Evolutionary conservation across 2,888 invertebrate genomes (phyloP).

Genomic region (Cylloceria caligata): DNA sequence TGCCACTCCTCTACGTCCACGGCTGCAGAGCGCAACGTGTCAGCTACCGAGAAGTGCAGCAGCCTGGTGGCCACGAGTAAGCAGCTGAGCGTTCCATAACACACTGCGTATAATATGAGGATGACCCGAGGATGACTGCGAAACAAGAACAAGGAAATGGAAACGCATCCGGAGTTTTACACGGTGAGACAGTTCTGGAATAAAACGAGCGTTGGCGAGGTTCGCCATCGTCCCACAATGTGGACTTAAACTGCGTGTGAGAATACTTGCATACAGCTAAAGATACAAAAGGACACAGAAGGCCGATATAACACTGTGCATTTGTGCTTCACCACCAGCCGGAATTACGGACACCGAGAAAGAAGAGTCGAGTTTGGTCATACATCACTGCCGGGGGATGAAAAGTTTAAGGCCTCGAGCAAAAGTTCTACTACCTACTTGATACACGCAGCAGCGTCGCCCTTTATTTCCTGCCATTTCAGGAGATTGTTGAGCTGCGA

Average conservation of each 20-base stretch:
- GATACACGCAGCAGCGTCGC: constrained; percentile 24
- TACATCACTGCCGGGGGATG: constrained; percentile 23
- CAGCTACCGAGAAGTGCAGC: too few relatives aligned
- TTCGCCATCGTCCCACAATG: constrained; percentile 14
- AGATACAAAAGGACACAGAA: constrained; percentile 25
- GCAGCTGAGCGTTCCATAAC: too few relatives aligned
- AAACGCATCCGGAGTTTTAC: constrained; percentile 65
- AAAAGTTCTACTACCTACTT: constrained; percentile 30
- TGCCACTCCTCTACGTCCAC: too few relatives aligned
- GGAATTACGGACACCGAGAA: constrained; percentile 52
- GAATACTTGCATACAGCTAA: constrained; percentile 35
- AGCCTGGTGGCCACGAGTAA: too few relatives aligned
- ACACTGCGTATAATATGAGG: too few relatives aligned
- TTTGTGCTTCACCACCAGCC: constrained; percentile 26
- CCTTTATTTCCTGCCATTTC: constrained; percentile 47
- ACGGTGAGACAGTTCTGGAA: constrained; percentile 47
- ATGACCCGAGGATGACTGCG: constrained; percentile 9
- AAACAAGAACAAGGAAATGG: constrained; percentile 63
- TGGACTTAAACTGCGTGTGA: background rate
- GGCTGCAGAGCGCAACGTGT: too few relatives aligned
- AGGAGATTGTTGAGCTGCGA: constrained; percentile 37
- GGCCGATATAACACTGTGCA: constrained; percentile 26
- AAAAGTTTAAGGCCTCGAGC: constrained; percentile 55
- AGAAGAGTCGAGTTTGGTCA: constrained; percentile 29
- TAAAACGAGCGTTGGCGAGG: constrained; percentile 16